Base-by-base conservation (phyloP, 2,797 vertebrate species). In the Halcyon badia region DNA sequence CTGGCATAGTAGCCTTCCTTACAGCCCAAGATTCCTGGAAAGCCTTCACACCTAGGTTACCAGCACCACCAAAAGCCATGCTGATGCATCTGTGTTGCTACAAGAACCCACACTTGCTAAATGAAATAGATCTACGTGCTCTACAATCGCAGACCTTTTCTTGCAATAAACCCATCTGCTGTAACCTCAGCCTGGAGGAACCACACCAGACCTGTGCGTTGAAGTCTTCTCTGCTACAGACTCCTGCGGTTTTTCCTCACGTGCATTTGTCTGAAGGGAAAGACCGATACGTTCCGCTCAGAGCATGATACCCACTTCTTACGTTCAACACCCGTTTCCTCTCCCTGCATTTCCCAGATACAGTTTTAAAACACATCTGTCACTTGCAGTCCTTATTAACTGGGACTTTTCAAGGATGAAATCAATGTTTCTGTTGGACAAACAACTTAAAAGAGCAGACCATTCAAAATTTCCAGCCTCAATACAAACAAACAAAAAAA, bases 21-120 rank as follows among this genome's bases (percentile, higher is more conserved):
- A 9, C 31, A 60, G 58, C 22, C 35, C 35, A 14, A 19, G 7
- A 26, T 12, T 73, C 42, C 80, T 35, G 20, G 30, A 57, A 83
- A 79, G 6, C 15, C 54, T 21, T 13, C 20, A n/a, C 24, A 6
- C 14, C 6, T 0, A 0, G 30, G 13, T 41, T 41, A 51, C 14
- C n/a, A 73, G 25, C 56, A 21, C 26, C 46, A 52, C 18, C 41
- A 66, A 57, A 86, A 31, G 20, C 54, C 42, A 68, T 7, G 14
- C 21, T 35, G 25, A 24, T 49, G 28, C 21, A 26, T 28, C 41
- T 31, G 17, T 19, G 60, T 10, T 14, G 9, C 65, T 60, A 4
- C 14, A 3, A 86, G 46, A 86, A 64, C 21, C 19, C 28, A 15
- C 8, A 3, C 28, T 44, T 44, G 30, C 58, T 62, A 31, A 54